These are phyloP conservation scores for Nasua narica DNA, from an alignment of 2,797 vertebrate genomes.

Conservation along the genomic window DNA sequence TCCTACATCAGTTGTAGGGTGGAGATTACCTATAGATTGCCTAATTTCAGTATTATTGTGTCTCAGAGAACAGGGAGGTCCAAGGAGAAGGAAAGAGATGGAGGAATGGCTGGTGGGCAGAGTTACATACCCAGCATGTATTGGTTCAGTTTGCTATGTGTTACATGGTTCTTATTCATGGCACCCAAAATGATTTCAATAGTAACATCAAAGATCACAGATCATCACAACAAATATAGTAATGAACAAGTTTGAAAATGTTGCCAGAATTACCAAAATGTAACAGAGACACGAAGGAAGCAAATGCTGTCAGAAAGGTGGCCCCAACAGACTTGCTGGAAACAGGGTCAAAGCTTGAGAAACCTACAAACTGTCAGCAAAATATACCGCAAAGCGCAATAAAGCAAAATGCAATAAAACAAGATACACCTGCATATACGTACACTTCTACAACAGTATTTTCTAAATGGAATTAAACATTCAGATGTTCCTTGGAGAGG, in stretches of 20 bases:
- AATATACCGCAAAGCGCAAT: not conserved
- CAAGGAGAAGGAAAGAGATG: not conserved
- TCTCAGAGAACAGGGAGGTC: not conserved
- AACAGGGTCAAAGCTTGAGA: not conserved
- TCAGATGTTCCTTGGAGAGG: not conserved
- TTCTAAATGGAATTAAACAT: not conserved
- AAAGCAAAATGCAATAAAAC: not conserved
- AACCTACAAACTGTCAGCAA: not conserved
- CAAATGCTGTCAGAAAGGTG: not conserved
- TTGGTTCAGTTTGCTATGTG: not conserved
- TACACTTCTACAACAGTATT: not conserved
- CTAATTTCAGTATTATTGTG: not conserved
- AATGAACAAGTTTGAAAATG: not conserved
- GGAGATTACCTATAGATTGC: too few relatives aligned
- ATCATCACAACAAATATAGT: not conserved
- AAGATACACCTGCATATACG: not conserved
- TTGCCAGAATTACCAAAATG: not conserved
- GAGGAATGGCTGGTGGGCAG: not conserved
- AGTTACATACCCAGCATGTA: not conserved
- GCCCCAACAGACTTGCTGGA: not conserved
- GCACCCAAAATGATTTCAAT: not conserved
- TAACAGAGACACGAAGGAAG: not conserved
- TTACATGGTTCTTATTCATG: not conserved
- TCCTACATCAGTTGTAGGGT: not conserved
- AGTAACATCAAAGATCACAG: not conserved